Evolutionary conservation across 1,140 invertebrate genomes (phyloP).

Genomic region (Drosophila trapezifrons): DNA sequence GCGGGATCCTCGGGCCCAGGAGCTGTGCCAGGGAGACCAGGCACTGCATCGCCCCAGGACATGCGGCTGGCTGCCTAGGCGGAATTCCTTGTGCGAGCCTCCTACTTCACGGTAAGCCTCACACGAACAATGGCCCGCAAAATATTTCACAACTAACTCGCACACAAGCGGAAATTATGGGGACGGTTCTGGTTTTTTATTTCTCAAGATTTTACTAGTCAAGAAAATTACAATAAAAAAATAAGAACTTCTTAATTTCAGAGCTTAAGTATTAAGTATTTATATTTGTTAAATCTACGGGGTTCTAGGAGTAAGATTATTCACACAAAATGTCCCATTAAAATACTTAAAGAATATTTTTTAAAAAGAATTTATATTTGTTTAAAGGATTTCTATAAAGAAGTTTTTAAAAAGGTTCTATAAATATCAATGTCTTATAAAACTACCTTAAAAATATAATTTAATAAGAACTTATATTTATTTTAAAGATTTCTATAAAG

Average conservation of each 20-base stretch:
- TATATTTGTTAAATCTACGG: not conserved
- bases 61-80: slow-evolving; percentile 56
- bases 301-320: not conserved
- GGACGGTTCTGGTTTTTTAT: slow-evolving; percentile 4
- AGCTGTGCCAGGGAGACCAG: not conserved
- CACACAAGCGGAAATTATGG: slow-evolving; percentile 43
- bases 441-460: too few species aligned
- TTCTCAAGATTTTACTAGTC: not conserved
- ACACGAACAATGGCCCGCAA: slow-evolving; percentile 33
- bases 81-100: slow-evolving; percentile 35
- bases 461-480: too few species aligned
- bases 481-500: too few species aligned
- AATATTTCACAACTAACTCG: slow-evolving; percentile 35
- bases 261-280: not conserved
- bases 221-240: not conserved
- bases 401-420: too few species aligned
- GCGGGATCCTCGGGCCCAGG: slow-evolving; percentile 12
- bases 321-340: too few species aligned
- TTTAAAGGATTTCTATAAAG: too few species aligned
- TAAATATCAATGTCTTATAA: too few species aligned
- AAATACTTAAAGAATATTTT: too few species aligned
- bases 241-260: too few species aligned
- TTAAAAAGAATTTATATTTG: too few species aligned
- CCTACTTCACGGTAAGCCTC: slow-evolving; percentile 34
- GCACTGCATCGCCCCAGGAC: slow-evolving; percentile 60